These are phyloP conservation scores for Teleogryllus occipitalis DNA, from an alignment of 1,140 invertebrate species.

Conservation along the genomic window DNA sequence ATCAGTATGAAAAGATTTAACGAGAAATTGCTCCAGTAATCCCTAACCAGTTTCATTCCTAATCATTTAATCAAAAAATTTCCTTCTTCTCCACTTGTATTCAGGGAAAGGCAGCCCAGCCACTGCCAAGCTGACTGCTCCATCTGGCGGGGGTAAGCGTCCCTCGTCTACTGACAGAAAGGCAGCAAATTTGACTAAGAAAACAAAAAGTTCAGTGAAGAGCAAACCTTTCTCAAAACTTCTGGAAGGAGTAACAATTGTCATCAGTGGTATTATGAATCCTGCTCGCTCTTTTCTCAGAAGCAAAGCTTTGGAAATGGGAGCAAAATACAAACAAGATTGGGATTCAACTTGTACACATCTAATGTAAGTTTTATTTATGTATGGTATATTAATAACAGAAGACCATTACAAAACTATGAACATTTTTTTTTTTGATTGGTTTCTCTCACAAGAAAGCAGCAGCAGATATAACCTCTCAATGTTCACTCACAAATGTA, in stretches of 20 bases:
- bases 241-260: slow-evolving; percentile 61
- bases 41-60: no score
- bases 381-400: no score
- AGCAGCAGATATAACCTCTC: no score
- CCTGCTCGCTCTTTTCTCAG: slow-evolving; percentile 61
- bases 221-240: slow-evolving; percentile 47
- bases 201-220: neutral
- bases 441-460: no score
- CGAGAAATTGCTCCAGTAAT: no score
- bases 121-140: neutral
- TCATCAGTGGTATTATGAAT: slow-evolving; percentile 80
- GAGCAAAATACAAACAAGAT: slow-evolving; percentile 67
- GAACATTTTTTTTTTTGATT: no score
- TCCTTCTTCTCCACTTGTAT: no score
- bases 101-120: no score
- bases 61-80: no score
- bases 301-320: slow-evolving; percentile 62
- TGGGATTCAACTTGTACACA: slow-evolving; percentile 70
- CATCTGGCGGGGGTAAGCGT: neutral
- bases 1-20: no score
- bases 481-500: no score
- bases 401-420: no score
- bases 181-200: neutral
- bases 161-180: neutral
- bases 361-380: slow-evolving; percentile 55